Conservation (phyloP, 2,113 vertebrate species). For the Camarhynchus parvulus region DNA sequence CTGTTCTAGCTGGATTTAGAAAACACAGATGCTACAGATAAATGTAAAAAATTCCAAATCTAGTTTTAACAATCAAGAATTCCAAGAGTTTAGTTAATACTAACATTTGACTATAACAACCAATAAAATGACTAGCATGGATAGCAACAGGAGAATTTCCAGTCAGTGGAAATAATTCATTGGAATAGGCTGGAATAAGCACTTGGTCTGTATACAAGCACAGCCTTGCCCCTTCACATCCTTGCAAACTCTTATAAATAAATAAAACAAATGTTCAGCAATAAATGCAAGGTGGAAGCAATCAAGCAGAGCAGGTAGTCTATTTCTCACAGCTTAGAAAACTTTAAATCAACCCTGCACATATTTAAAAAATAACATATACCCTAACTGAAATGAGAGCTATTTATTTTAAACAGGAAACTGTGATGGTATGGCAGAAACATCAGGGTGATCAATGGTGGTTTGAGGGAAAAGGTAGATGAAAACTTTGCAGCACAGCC, state of each 20-base stretch:
- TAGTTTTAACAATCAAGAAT: neutral
- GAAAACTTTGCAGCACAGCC: neutral
- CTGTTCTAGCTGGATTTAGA: neutral
- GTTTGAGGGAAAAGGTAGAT: neutral
- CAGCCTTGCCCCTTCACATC: neutral
- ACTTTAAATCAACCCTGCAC: neutral
- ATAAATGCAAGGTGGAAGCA: neutral
- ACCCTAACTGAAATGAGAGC: neutral
- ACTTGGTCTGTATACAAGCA: neutral
- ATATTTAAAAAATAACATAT: neutral
- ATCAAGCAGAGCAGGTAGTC: neutral
- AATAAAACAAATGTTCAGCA: neutral
- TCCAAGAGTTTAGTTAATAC: neutral
- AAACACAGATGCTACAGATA: neutral
- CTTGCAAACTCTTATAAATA: neutral
- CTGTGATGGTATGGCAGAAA: neutral
- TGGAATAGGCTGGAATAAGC: neutral
- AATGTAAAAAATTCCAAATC: neutral
- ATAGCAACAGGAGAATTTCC: neutral
- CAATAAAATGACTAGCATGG: neutral
- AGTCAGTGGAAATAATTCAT: neutral
- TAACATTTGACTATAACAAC: neutral
- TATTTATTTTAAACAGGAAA: neutral
- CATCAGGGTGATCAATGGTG: neutral
- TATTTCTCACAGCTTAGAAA: neutral